Conservation (phyloP, 1,140 invertebrate genomes). For the Drosophila quadrilineata region DNA sequence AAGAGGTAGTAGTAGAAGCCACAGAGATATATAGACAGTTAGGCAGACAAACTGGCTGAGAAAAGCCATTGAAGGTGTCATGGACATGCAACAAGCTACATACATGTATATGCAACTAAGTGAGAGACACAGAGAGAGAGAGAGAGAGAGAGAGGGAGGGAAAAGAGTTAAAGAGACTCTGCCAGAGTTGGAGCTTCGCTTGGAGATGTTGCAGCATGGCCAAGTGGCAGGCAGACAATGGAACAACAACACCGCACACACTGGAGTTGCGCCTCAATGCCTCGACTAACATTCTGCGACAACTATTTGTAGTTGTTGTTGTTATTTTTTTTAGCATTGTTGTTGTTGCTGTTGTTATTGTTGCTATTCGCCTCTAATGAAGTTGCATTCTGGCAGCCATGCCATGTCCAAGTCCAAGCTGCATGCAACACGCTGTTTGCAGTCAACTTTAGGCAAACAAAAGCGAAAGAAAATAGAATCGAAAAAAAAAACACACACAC, state of each 20-base stretch:
- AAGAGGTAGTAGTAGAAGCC: neutral
- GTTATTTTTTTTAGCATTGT: neutral
- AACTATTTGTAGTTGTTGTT: conserved; percentile 22
- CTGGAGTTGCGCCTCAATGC: conserved; percentile 33
- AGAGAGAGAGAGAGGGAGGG: neutral
- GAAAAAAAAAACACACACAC: no score
- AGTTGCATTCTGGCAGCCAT: conserved; percentile 50
- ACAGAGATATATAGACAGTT: conserved; percentile 40
- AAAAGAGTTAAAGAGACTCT: no score
- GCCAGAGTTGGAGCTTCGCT: no score
- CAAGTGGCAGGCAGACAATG: conserved; percentile 30
- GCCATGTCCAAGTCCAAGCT: neutral
- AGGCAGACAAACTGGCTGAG: conserved; percentile 39
- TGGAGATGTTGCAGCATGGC: conserved; percentile 14
- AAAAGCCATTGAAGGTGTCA: conserved; percentile 48
- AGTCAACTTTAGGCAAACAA: conserved; percentile 10
- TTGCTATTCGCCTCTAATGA: conserved; percentile 52
- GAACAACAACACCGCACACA: no score
- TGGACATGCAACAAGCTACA: conserved; percentile 47
- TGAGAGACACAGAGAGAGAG: neutral
- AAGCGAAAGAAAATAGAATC: conserved; percentile 3
- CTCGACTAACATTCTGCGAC: conserved; percentile 54
- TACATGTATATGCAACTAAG: no score
- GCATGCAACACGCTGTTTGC: neutral
- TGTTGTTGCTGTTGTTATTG: neutral